Conservation (phyloP, 2,113 vertebrate genomes). For the Vicugna pacos region DNA sequence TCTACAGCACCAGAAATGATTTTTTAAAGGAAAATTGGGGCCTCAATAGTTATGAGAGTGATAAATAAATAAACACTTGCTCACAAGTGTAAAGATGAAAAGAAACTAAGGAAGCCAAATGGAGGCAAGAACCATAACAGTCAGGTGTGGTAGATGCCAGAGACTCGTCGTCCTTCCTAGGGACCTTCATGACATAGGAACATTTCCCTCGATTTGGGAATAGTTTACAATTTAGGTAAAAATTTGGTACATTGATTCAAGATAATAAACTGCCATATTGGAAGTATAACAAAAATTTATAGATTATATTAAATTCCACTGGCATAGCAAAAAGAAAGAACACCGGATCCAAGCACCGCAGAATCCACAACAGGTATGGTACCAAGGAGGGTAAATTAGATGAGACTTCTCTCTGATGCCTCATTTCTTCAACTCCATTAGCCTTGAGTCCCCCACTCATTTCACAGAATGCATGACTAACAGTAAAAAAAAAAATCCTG, state of each 20-base stretch:
- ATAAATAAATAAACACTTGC: not conserved
- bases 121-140: not conserved
- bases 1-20: not conserved
- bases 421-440: conserved; percentile 5
- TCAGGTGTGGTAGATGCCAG: not conserved
- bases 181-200: not conserved
- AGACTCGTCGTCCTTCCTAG: not conserved
- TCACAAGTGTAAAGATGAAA: not conserved
- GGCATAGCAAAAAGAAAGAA: not conserved
- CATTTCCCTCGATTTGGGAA: not conserved
- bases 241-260: not conserved
- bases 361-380: not conserved
- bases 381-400: not conserved
- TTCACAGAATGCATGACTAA: not conserved
- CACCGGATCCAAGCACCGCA: not conserved
- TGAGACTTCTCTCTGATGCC: not conserved
- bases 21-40: not conserved
- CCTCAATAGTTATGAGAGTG: not conserved
- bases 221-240: not conserved
- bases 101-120: not conserved
- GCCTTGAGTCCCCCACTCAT: not conserved
- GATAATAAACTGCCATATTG: not conserved
- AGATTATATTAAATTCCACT: not conserved
- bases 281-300: not conserved
- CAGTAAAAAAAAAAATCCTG: not conserved